Base-by-base conservation (phyloP, 2,888 invertebrate genomes). In the Conchocele bisecta region DNA sequence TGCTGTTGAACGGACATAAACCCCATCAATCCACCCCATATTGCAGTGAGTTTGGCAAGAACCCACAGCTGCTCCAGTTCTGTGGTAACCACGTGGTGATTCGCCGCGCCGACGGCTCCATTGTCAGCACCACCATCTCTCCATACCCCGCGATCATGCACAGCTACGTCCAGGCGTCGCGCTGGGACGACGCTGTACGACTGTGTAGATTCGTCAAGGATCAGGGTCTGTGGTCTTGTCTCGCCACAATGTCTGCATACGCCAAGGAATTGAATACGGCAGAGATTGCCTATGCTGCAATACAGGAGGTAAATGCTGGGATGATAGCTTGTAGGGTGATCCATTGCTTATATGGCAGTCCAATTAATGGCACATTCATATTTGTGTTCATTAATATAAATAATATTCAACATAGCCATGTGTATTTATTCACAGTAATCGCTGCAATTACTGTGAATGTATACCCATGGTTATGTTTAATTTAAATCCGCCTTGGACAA, bases 241-340 rank as follows among this genome's bases (percentile, higher is more conserved):
- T 99, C 81, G 99, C 98, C 0, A 97, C 97, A 0, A 93, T 98
- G 90, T 95, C 99, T 0, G 96, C 96, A 65, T 95, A 96, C 79
- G 94, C 95, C 72, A 95, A 95, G 89, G 96, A 98, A 85, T 91
- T 98, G 59, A 94, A 95, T 67, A 95, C 97, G 6, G 98, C 98
- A 17, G 98, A 99, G 92, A 96, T 98, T 88, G 97, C 98, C 0
- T 99, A 97, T 90, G 96, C 98, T 9, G 95, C 96, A 11, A 95
- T 97, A n/a, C 93, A 95, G 83, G 95, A 96, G 91, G 95, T 91
- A 74, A 42, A 44, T 28, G n/a, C n/a, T n/a, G n/a, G n/a, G n/a
- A n/a, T n/a, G n/a, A n/a, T n/a, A n/a, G n/a, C n/a, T n/a, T n/a
- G n/a, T n/a, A n/a, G n/a, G n/a, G n/a, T n/a, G n/a, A n/a, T n/a